Evolutionary conservation across 2,797 vertebrate species (phyloP).

Genomic region (Smutsia temminckii): DNA sequence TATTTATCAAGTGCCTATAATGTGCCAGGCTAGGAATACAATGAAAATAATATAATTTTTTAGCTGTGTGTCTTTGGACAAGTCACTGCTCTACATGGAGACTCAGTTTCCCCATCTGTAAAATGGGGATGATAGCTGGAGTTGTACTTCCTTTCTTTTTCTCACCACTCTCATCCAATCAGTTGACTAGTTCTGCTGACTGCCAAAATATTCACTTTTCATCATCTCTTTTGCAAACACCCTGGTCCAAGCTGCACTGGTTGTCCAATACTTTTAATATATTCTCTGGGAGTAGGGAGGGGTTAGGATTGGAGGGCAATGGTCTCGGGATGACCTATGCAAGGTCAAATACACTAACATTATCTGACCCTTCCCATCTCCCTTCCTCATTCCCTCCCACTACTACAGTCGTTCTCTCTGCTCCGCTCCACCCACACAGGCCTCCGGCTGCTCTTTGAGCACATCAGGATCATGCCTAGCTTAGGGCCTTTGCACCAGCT

Average conservation of each 20-base stretch:
- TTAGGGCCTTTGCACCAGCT: background rate
- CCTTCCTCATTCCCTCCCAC: background rate
- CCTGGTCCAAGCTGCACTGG: background rate
- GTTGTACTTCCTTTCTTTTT: background rate
- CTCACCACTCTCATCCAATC: background rate
- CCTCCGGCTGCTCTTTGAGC: slow-evolving; percentile 40
- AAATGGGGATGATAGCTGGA: background rate
- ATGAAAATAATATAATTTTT: background rate
- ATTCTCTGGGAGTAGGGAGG: background rate
- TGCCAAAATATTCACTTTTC: background rate
- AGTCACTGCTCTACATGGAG: background rate
- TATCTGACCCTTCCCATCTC: background rate
- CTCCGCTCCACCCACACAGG: background rate
- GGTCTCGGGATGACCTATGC: background rate
- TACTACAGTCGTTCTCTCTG: background rate
- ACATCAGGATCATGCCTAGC: slow-evolving; percentile 38
- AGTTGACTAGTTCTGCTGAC: background rate
- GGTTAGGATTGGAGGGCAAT: background rate
- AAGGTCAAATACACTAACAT: background rate
- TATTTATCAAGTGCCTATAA: background rate
- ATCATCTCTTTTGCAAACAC: background rate
- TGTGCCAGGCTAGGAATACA: background rate
- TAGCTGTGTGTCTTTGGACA: background rate
- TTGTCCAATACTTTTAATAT: background rate
- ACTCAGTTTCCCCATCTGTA: background rate